Evolutionary conservation across 2,888 invertebrate genomes (phyloP).

Genomic region (Dicranocentrus wangi): DNA sequence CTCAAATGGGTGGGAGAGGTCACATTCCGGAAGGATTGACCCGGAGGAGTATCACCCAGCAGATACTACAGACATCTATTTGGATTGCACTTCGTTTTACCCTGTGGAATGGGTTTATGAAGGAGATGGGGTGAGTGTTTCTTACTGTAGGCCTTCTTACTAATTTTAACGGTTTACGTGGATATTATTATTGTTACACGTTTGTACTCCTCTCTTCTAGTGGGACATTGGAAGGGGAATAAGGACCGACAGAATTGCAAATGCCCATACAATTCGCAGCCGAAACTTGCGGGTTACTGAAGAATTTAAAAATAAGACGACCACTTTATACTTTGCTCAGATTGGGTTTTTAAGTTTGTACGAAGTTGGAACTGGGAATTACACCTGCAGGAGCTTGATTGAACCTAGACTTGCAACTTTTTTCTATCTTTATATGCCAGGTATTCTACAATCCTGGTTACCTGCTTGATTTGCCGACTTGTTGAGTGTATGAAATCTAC

Average conservation of each 20-base stretch:
- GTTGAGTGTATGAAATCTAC: too few relatives aligned
- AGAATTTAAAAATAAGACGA: constrained; percentile 56
- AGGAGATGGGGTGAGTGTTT: constrained; percentile 53
- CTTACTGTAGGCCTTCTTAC: not conserved
- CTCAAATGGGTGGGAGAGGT: constrained; percentile 58
- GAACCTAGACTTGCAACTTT: constrained; percentile 46
- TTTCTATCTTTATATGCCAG: constrained; percentile 61
- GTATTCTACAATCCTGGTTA: constrained; percentile 21
- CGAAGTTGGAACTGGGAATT: constrained; percentile 61
- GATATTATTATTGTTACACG: too few relatives aligned
- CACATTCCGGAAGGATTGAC: constrained; percentile 43
- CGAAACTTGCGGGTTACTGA: constrained; percentile 55
- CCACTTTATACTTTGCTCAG: constrained; percentile 60
- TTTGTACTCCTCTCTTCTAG: too few relatives aligned
- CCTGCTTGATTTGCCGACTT: not conserved
- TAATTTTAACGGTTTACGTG: not conserved
- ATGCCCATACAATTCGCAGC: constrained; percentile 55
- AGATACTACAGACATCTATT: constrained; percentile 50
- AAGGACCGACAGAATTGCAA: constrained; percentile 47
- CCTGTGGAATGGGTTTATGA: constrained; percentile 65
- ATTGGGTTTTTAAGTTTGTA: constrained; percentile 55
- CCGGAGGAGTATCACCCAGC: constrained; percentile 47
- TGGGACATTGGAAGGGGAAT: constrained; percentile 58
- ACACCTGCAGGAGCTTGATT: constrained; percentile 54
- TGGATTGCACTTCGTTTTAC: constrained; percentile 60